Evolutionary conservation across 2,888 invertebrate genomes (phyloP), one percentile per base, ranked within the genome.

Genomic region (Rambutsinella grinnellia): DNA sequence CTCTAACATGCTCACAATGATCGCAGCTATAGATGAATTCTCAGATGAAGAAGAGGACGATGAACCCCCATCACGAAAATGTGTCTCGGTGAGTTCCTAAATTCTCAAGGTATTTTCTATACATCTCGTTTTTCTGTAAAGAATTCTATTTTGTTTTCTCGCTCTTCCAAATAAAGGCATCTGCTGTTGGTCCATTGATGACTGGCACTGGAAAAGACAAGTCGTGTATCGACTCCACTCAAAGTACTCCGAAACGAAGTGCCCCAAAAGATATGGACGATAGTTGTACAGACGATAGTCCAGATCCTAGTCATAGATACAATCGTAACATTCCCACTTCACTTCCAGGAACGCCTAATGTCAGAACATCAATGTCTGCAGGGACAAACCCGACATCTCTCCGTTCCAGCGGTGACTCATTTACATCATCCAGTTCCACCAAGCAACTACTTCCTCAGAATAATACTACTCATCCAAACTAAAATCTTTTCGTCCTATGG

Each of bases 381-480:
- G 80, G 79, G 46, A 79, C 83, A 3, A 81, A 81, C 56, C 78
- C 82, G n/a, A 82, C 82, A 1, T 84, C 83, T 21, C 76, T 82
- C 53, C 90, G 93, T 58, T 93, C 93, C 79, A 93, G 93, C 75
- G 93, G 92, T 70, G 94, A 94, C 85, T 93, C 93, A 84, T 94
- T 93, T 87, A 93, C 93, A 84, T 93, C 93, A 6, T 91, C 92
- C 69, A 92, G 93, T n/a, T 93, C 93, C 54, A 93, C 93, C 2
- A 90, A 92, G 26, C 92, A 93, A 85, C 87, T 93, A 81, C 88
- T 93, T 80, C 89, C 90, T 70, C 81, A 47, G 17, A 68, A 72
- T 21, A 54, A 74, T 26, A 47, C 76, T 19, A 56, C 24, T 56
- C 76, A 76, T 62, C 76, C 58, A 54, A 76, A 66, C 66, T 76